Percentiles rank a stretch among this genome's conserved stretches.
Conservation (phyloP, 1,140 invertebrate genomes). For the Stegodyphus dumicola region DNA sequence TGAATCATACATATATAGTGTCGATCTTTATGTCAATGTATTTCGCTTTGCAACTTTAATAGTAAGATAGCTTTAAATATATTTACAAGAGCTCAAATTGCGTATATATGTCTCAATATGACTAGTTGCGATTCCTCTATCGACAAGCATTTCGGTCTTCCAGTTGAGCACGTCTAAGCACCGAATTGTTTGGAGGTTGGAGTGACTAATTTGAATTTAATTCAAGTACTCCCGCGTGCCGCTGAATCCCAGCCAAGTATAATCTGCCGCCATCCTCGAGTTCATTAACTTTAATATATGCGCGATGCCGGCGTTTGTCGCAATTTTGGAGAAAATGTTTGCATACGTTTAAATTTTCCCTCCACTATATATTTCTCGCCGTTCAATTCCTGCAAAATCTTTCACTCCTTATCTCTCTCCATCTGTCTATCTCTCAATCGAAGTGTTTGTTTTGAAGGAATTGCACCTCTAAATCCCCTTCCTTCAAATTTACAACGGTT, state of each 20-base stretch:
- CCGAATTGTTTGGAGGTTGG: conserved; percentile 42
- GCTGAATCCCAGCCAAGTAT: conserved; percentile 1
- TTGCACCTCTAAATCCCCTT: no score
- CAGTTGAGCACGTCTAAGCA: conserved; percentile 31
- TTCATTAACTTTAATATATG: conserved; percentile 56
- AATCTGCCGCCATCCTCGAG: neutral
- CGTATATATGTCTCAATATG: no score
- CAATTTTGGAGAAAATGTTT: conserved; percentile 46
- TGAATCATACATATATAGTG: no score
- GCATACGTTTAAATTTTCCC: conserved; percentile 51
- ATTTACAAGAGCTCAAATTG: no score
- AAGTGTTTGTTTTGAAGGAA: no score
- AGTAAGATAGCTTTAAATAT: no score
- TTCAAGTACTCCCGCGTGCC: conserved; percentile 34
- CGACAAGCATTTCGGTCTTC: neutral
- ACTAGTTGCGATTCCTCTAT: no score
- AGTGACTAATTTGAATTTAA: conserved; percentile 58
- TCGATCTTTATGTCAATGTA: no score
- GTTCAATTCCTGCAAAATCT: neutral
- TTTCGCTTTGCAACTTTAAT: no score
- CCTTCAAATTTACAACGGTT: no score
- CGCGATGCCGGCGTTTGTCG: conserved; percentile 30
- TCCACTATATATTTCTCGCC: neutral
- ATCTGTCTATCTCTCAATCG: no score
- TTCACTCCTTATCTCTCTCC: no score